These are phyloP conservation scores for Drosophila fuyamai DNA, from an alignment of 1,140 invertebrate genomes.

Conservation along the genomic window DNA sequence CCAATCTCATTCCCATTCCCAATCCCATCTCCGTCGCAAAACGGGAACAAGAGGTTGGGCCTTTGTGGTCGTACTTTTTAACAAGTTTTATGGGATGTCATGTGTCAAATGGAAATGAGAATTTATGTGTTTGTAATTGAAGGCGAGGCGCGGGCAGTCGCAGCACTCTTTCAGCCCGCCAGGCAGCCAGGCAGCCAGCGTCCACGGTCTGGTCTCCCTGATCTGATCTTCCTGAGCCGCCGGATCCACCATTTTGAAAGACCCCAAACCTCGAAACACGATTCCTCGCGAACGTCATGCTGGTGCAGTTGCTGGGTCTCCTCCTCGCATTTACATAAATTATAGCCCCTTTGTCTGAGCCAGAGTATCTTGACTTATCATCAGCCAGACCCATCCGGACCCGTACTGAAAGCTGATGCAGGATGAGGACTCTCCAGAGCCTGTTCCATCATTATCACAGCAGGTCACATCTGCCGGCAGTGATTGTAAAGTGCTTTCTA, in stretches of 20 bases:
- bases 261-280: constrained; percentile 43
- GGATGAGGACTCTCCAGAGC: constrained; percentile 7
- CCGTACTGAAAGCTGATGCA: constrained; percentile 3
- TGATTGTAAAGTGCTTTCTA: not conserved
- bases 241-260: constrained; percentile 51
- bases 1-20: not conserved
- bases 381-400: constrained; percentile 32
- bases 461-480: constrained; percentile 11
- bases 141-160: constrained; percentile 65
- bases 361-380: constrained; percentile 47
- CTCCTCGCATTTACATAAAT: constrained; percentile 72
- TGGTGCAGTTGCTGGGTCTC: constrained; percentile 41
- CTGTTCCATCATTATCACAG: constrained; percentile 22
- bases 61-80: constrained; percentile 79
- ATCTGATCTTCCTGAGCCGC: not conserved
- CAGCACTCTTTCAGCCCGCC: constrained; percentile 12
- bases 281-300: constrained; percentile 49
- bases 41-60: constrained; percentile 46
- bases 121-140: constrained; percentile 84
- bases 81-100: constrained; percentile 84
- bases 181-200: constrained; percentile 10
- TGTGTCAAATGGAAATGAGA: constrained; percentile 84
- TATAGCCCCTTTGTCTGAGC: constrained; percentile 60
- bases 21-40: constrained; percentile 35
- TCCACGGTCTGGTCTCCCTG: constrained; percentile 4